These are phyloP conservation scores for Hafferia zeledoni DNA, from an alignment of 2,797 vertebrate species.

Conservation along the genomic window DNA sequence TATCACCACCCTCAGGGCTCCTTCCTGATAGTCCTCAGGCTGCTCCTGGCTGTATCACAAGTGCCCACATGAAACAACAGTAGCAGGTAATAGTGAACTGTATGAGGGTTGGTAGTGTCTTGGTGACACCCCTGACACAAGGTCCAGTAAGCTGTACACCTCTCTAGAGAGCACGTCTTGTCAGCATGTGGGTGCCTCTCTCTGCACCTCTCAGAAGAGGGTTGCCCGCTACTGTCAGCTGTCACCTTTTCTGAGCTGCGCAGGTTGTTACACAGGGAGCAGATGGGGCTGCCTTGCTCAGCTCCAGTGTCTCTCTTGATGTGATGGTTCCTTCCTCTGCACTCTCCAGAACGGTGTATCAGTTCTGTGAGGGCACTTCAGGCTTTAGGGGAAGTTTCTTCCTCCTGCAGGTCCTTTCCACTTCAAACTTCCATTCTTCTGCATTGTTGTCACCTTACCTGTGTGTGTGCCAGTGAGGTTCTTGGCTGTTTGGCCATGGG, in stretches of 20 bases:
- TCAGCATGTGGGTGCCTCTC: not conserved
- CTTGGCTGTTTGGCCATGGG: not conserved
- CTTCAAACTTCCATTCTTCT: not conserved
- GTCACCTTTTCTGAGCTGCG: not conserved
- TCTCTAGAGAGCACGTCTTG: not conserved
- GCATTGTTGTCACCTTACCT: not conserved
- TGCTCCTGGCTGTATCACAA: not conserved
- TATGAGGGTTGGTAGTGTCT: fast-evolving
- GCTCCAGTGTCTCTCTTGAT: not conserved
- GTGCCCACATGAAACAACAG: not conserved
- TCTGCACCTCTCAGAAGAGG: not conserved
- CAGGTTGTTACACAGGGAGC: not conserved
- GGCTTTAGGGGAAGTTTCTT: not conserved
- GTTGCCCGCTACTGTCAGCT: not conserved
- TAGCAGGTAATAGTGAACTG: not conserved
- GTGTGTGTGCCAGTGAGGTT: not conserved
- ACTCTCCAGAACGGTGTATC: not conserved
- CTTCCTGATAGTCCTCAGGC: not conserved
- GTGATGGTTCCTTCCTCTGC: not conserved
- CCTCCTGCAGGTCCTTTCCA: not conserved
- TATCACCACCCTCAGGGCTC: not conserved
- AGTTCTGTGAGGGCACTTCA: not conserved
- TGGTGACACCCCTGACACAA: not conserved
- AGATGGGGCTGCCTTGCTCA: not conserved
- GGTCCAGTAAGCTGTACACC: not conserved